Base-by-base conservation (phyloP, 2,888 invertebrate species). In the Venustoraphidia nigricollis region DNA sequence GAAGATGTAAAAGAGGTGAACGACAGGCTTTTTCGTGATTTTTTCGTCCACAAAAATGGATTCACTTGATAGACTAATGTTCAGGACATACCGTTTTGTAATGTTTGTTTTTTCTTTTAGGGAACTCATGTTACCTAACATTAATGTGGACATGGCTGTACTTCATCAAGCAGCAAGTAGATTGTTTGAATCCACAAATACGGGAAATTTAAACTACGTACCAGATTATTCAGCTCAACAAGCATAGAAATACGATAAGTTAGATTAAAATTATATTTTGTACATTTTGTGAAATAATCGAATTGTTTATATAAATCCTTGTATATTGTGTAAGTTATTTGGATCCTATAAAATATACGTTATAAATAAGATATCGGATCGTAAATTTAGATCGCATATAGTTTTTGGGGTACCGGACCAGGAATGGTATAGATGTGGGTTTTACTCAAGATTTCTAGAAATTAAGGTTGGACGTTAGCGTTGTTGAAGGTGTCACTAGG, bases 121-220 rank as follows among this genome's bases (percentile, higher is more conserved):
- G 27, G 66, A 67, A 46, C 55, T 67, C 4, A 56, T 67, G 34
- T 48, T 67, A 48, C 59, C 64, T 27, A 67, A 66, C 52, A 62
- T 67, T 60, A 54, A 62, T 0, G 51, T 67, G 11, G 67, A 67
- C 44, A 65, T 67, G 63, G 58, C 60, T 9, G 62, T 66, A 6
- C 66, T 66, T 50, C 66, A 66, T 55, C 66, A 66, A 55, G 66
- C 66, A 4, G 65, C 66, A 34, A 60, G 64, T 3, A 65, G 66
- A 57, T 55, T 67, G 8, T 67, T 67, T 49, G 67, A 67, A 48
- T 59, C 64, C 2, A 58, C 58, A n/a, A 17, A 17, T 17, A 37
- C 47, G 10, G 37, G 43, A 34, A 38, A 41, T n/a, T 35, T 41
- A 14, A 41, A 36, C 14, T 41, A 46, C 41, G n/a, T 46, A 34